Conservation (phyloP, 2,888 invertebrate genomes). For the Phalera bucephala region DNA sequence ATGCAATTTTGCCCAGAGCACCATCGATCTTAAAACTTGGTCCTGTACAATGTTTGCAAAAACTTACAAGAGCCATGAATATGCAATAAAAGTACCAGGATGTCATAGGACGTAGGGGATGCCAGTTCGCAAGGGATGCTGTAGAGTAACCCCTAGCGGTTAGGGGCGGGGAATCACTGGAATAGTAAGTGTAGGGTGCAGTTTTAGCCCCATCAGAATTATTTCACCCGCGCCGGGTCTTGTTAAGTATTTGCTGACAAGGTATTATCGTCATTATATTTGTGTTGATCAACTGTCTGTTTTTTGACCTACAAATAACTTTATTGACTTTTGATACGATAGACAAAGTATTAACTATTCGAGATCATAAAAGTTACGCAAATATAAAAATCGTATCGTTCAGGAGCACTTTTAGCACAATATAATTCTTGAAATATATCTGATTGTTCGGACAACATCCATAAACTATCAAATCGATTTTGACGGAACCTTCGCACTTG, state of each 20-base stretch:
- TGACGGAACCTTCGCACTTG: too few species aligned
- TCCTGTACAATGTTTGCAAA: slow-evolving; percentile 67
- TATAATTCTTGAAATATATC: too few species aligned
- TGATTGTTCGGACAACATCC: too few species aligned
- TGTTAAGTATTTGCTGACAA: slow-evolving; percentile 35
- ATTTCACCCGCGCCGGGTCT: slow-evolving; percentile 25
- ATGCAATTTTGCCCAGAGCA: too few species aligned
- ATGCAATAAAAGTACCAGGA: slow-evolving; percentile 80
- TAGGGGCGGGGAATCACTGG: slow-evolving; percentile 47
- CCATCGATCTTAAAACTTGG: too few species aligned
- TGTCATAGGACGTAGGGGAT: slow-evolving; percentile 52
- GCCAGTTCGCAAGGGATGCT: slow-evolving; percentile 73
- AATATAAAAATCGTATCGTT: too few species aligned
- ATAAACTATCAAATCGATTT: too few species aligned
- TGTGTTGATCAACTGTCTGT: not conserved
- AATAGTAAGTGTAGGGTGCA: slow-evolving; percentile 45
- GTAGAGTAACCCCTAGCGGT: slow-evolving; percentile 58
- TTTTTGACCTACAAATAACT: too few species aligned
- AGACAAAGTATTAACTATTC: too few species aligned
- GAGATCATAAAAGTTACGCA: too few species aligned
- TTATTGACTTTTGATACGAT: too few species aligned
- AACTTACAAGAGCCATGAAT: slow-evolving; percentile 61
- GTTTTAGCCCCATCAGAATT: slow-evolving; percentile 44
- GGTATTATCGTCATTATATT: slow-evolving; percentile 1
- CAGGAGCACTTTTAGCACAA: too few species aligned